Conservation (phyloP, 2,113 vertebrate species). For the Miniopterus natalensis region DNA sequence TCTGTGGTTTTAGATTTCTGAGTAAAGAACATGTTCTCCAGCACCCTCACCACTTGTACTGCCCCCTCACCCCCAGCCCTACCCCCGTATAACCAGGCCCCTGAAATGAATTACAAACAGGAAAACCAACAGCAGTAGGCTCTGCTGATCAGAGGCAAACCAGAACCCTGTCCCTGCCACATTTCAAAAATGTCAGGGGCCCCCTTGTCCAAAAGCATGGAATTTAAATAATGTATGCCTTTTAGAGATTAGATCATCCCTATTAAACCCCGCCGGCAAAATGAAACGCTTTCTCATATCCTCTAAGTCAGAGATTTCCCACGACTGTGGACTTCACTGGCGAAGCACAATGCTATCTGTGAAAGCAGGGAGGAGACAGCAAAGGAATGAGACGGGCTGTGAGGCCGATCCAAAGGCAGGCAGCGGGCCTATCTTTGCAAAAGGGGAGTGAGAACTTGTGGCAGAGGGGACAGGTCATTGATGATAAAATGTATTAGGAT, state of each 20-base stretch:
- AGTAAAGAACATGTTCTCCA: neutral
- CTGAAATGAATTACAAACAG: constrained; percentile 40
- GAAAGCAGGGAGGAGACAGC: constrained; percentile 56
- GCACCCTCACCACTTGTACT: neutral
- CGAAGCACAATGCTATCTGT: constrained; percentile 75
- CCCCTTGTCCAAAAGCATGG: constrained; percentile 65
- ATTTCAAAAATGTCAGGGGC: constrained; percentile 70
- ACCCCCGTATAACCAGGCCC: neutral
- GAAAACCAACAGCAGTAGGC: constrained; percentile 31
- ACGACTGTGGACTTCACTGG: constrained; percentile 51
- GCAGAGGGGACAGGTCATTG: constrained; percentile 72
- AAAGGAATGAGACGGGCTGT: neutral
- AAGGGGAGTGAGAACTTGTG: constrained; percentile 27
- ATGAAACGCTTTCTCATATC: constrained; percentile 80
- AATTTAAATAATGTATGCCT: constrained; percentile 79
- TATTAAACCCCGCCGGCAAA: constrained; percentile 63
- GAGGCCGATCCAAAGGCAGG: constrained; percentile 19
- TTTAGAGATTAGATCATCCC: constrained; percentile 79
- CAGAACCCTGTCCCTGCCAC: constrained; percentile 55
- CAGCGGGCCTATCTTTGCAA: constrained; percentile 64
- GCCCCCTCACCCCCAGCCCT: neutral
- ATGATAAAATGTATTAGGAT: constrained; percentile 79
- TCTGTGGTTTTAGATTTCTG: neutral
- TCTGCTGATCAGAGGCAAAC: neutral
- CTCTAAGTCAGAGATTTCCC: constrained; percentile 80